A percentile compares a stretch with the other conserved stretches of the same genome.
Conservation (phyloP, 1,140 invertebrate genomes). For the Drosophila leontia region DNA sequence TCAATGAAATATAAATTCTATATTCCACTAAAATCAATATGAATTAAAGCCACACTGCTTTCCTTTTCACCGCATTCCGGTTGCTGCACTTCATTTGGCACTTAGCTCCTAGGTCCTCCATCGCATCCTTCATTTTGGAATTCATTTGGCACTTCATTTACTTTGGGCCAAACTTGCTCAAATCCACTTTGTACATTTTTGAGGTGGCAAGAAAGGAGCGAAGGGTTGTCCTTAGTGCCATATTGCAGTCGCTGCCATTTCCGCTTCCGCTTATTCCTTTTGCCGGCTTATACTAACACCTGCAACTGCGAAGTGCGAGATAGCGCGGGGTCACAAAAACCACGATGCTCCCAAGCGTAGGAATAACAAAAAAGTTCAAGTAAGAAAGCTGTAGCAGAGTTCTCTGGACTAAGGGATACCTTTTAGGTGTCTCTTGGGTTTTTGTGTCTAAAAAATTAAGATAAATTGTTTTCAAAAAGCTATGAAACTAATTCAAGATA, state of each 20-base stretch:
- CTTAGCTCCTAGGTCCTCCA: constrained; percentile 19
- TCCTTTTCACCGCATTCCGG: constrained; percentile 8
- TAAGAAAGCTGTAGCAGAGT: background rate
- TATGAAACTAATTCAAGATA: too few relatives aligned
- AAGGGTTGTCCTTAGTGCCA: constrained; percentile 42
- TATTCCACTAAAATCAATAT: background rate
- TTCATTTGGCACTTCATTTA: constrained; percentile 70
- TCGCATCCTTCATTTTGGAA: constrained; percentile 56
- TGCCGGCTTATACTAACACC: constrained; percentile 42
- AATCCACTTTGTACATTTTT: constrained; percentile 79
- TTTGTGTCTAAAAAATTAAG: background rate
- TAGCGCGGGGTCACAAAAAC: constrained; percentile 63
- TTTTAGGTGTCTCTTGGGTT: background rate
- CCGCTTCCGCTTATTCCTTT: constrained; percentile 21
- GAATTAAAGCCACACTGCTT: background rate
- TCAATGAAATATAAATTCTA: too few relatives aligned
- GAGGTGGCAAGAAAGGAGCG: background rate
- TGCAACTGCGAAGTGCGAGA: constrained; percentile 48
- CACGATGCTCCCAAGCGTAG: constrained; percentile 36
- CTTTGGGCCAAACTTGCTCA: constrained; percentile 59
- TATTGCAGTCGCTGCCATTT: constrained; percentile 55
- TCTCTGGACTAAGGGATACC: constrained; percentile 2
- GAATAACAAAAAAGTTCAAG: constrained; percentile 27
- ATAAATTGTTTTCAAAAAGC: background rate
- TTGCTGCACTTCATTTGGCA: constrained; percentile 49